Base-by-base conservation (phyloP, 1,140 invertebrate genomes). In the Temnothorax curvispinosus region DNA sequence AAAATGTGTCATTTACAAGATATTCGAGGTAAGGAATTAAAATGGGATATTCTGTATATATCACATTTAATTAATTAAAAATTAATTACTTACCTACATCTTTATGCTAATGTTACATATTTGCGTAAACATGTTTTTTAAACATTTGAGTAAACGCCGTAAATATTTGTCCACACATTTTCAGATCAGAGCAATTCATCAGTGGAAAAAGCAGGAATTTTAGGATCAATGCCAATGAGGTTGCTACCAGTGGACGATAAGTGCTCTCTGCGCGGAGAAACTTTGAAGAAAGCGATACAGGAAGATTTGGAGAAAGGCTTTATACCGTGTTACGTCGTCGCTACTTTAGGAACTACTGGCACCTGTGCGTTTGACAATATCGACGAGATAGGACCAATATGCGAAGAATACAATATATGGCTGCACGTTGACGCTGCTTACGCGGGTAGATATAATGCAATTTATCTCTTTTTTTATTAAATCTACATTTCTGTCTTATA, bases 281-380 rank as follows among this genome's bases (percentile, higher is more conserved):
- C 97, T 7, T 93, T 99, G 0, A 95, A 96, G 84, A 94, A 96
- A 87, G 98, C 98, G 0, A 97, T 98, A 2, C 96, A 97, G 81
- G 97, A 97, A 90, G 98, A 99, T 93, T 93, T 95, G 64, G 94
- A 96, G 3, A 95, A 96, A 75, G 98, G 98, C 27, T 92, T 97
- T 0, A 97, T 98, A 92, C 98, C 98, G 0, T 98, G 97, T 87
- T 97, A 97, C 89, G 97, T 99, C 1, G 96, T 98, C 27, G 98
- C 97, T 5, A 99, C 98, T 69, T 95, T 99, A 27, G 99, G 99
- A 2, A 99, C 99, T 0, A 99, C 99, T 0, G 98, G 97, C 44
- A 98, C 98, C 7, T 99, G 99, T 93, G 97, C 98, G 5, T 99
- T 99, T 93, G 99, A 99, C 94, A 97, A 98, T 78, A 93, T 99